phyloP scores from a whole-genome alignment of 64 coral and sea anemone species.

The Trachythela sp. region DNA sequence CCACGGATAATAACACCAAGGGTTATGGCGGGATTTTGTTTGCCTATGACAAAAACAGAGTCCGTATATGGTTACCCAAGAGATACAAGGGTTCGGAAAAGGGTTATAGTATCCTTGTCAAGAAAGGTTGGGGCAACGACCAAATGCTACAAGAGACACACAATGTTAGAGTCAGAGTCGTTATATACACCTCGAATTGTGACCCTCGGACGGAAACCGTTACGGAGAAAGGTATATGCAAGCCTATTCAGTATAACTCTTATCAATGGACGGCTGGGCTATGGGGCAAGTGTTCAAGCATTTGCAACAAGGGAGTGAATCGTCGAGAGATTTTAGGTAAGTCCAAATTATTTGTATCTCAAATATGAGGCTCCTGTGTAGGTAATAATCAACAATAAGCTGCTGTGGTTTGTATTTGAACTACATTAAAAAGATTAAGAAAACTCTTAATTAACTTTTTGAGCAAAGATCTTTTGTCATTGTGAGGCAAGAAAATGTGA shows the following conservation, averaged over 20 bases:
- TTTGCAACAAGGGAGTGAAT: slow-evolving; percentile 75
- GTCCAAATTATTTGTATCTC: neutral
- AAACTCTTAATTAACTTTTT: no score
- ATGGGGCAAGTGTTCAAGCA: slow-evolving; percentile 86
- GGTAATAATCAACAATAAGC: neutral
- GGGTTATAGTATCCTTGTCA: slow-evolving; percentile 74
- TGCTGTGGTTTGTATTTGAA: no score
- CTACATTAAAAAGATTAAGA: no score
- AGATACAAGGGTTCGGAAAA: slow-evolving; percentile 51
- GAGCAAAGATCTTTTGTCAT: no score
- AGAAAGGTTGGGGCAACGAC: slow-evolving; percentile 75
- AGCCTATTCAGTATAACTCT: slow-evolving; percentile 55
- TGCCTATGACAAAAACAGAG: slow-evolving; percentile 72
- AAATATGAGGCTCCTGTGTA: neutral
- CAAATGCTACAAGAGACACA: slow-evolving; percentile 46
- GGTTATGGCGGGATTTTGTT: slow-evolving; percentile 81
- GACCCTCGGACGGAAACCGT: slow-evolving; percentile 28
- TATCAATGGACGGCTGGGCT: slow-evolving; percentile 44
- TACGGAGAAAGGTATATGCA: slow-evolving; percentile 47
- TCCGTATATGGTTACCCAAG: slow-evolving; percentile 81
- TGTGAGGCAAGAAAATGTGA: no score
- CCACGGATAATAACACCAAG: slow-evolving; percentile 60
- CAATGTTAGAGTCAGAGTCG: slow-evolving; percentile 45
- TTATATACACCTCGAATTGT: slow-evolving; percentile 61
- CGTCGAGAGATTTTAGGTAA: slow-evolving; percentile 60